Base-by-base conservation (phyloP, 2,888 invertebrate species). In the Beris morrisii region DNA sequence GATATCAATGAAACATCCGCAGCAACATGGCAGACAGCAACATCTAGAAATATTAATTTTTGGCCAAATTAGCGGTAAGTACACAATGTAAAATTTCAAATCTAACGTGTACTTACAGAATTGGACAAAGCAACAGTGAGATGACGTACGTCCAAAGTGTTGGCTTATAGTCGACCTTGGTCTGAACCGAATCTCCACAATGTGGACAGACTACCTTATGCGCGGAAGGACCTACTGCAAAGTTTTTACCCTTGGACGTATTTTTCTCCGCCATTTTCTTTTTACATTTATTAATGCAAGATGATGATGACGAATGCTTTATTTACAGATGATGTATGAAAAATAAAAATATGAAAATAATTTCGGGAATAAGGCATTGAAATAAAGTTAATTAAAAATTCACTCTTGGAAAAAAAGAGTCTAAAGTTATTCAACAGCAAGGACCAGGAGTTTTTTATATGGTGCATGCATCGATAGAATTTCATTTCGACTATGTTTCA, bases 101-200 rank as follows among this genome's bases (percentile, higher is more conserved):
- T 22, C 13, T 12, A 30, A 31, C 11, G 61, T 61, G 15, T 66
- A 72, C 72, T 71, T 65, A 72, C 72, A 70, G 28, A 9, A 69
- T 67, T 15, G 54, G 48, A 38, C 68, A 72, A 43, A 72, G 43
- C 3, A 69, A 48, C 4, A 70, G 15, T 6, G 72, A 71, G 7
- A 69, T 52, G 22, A 71, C 31, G 66, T 72, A 71, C 1, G 72
- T 71, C 53, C 64, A 68, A 12, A 64, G 63, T 4, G 67, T 71
- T 6, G 72, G 66, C 28, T 67, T 61, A 28, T 52, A 44, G 3
- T 69, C 65, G 13, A 72, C 61, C 1, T 58, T 58, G n/a, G 72
- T 71, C 12, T 53, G 44, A 45, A 72, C 54, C 5, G 48, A 53
- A 22, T 64, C 70, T 2, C 46, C 50, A 32, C 64, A 64, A 64